These are phyloP conservation scores for Catharus bicknelli DNA, from an alignment of 2,113 vertebrate genomes.

Conservation along the genomic window DNA sequence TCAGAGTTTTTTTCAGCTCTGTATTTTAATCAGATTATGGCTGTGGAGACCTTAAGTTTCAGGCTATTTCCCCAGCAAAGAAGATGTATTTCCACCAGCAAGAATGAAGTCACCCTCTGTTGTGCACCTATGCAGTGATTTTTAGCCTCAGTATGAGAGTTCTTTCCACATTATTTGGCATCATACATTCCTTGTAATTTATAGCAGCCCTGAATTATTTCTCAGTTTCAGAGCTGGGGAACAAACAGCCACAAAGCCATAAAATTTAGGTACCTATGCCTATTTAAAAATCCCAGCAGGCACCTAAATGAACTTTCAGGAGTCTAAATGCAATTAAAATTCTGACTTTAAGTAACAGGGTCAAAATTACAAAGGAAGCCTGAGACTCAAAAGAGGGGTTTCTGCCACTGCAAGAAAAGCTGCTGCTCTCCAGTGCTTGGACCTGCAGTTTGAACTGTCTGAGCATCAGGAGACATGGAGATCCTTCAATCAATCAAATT, in stretches of 20 bases:
- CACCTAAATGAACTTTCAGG: background rate
- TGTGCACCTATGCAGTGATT: rapidly evolving
- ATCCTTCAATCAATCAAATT: background rate
- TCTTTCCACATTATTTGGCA: background rate
- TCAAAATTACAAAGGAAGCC: background rate
- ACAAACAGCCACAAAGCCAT: background rate
- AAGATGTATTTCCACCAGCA: background rate
- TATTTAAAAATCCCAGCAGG: background rate
- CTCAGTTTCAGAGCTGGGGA: background rate
- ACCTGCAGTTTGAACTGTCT: background rate
- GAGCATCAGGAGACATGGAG: rapidly evolving
- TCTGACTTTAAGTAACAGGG: background rate
- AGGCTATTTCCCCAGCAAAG: background rate
- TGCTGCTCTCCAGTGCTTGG: background rate
- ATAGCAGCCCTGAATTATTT: background rate
- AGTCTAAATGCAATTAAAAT: background rate
- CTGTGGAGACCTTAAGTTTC: background rate
- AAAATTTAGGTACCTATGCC: background rate
- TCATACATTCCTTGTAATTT: background rate
- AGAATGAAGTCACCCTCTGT: background rate
- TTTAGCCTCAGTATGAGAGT: background rate
- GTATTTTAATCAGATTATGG: background rate
- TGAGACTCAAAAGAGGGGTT: background rate
- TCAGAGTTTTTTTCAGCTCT: background rate
- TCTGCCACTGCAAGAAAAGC: background rate